Base-by-base conservation (phyloP, 2,113 vertebrate species). In the Urocolius indicus region DNA sequence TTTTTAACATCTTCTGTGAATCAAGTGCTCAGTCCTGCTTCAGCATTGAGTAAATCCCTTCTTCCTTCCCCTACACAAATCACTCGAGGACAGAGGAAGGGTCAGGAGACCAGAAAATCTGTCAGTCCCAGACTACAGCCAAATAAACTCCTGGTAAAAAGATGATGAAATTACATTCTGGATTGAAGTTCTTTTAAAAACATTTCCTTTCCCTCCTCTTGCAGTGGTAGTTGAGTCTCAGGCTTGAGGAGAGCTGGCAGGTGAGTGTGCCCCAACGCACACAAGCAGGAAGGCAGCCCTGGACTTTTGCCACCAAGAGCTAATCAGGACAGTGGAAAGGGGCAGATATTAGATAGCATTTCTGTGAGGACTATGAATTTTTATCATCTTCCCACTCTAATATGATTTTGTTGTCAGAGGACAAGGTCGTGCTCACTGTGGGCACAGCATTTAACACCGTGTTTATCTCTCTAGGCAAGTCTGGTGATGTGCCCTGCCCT, bases 41-140 rank as follows among this genome's bases (percentile, higher is more conserved):
- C 74, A 78, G 52, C 26, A 5, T 6, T 21, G 68, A 80, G 38
- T 75, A 96, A 90, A 90, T 71, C 73, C 68, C 48, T 43, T 85
- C 77, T 34, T 61, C 72, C 72, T 88, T 92, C 76, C 80, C 73
- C 29, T 72, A 20, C 59, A 52, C 57, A 74, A 63, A 78, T 89
- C 73, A 74, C 67, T 76, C 75, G 82, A 30, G 43, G 19, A 36
- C 59, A 55, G 79, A 6, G 8, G 72, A 76, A 94, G 88, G 88
- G 85, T 89, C 87, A 62, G 75, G 68, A 81, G 85, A 90, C 51
- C 8, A 67, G 85, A 93, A 93, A 83, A 79, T 90, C 92, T 82
- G 63, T 65, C 90, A 77, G 58, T 45, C 66, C 54, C 46, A 75
- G 59, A 67, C 65, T 41, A 41, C 21, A 58, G 77, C 66, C 89